Conservation (phyloP, 2,888 invertebrate species). For the Horisme vitalbata region DNA sequence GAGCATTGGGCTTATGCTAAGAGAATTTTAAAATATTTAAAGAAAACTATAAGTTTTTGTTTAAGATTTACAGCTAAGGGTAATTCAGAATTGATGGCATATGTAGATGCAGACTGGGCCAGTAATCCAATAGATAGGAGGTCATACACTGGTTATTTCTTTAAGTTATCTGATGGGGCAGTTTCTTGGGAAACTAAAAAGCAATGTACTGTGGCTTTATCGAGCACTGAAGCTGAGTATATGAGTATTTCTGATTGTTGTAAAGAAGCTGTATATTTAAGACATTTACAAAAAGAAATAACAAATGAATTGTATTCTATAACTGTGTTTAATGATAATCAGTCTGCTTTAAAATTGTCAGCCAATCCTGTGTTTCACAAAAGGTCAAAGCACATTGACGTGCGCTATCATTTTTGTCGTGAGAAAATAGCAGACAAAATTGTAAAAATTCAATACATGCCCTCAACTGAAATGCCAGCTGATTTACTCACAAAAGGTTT, state of each 20-base stretch:
- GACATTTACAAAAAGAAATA: background rate
- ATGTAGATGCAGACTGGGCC: conserved; percentile 25
- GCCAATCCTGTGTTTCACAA: background rate
- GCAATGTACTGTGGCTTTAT: no score
- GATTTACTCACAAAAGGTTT: background rate
- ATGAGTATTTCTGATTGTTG: conserved; percentile 1
- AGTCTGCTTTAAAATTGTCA: background rate
- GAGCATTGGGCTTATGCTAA: background rate
- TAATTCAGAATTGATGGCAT: background rate
- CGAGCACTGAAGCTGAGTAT: conserved; percentile 1
- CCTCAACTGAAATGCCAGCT: background rate
- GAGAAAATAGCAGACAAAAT: background rate
- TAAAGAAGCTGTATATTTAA: conserved; percentile 1
- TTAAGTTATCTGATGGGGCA: conserved; percentile 6
- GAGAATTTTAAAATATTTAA: background rate
- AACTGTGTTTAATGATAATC: background rate
- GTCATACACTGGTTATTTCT: conserved; percentile 23
- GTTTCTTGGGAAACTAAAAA: conserved; percentile 22
- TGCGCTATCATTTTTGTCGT: background rate
- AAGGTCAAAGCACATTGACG: conserved; percentile 1
- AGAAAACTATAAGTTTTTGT: background rate
- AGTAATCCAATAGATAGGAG: conserved; percentile 10
- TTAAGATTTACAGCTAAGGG: background rate
- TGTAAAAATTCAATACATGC: background rate
- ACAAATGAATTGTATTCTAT: background rate